Evolutionary conservation across 1,140 invertebrate species (phyloP).

Genomic region (Ephestia elutella): DNA sequence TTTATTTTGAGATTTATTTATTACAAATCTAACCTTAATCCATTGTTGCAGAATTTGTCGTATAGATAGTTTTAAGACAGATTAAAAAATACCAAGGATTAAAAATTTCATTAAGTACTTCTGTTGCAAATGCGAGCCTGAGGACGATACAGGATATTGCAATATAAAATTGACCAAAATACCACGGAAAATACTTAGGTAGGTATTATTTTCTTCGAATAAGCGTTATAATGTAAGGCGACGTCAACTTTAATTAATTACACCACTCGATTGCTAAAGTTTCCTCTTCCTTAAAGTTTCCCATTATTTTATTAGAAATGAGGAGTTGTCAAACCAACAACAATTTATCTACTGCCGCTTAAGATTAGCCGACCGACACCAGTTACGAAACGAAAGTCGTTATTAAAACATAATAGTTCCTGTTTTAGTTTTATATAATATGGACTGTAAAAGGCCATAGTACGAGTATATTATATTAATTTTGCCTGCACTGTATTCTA

Average conservation of each 20-base stretch:
- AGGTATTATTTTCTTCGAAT: constrained; percentile 1
- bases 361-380: not conserved
- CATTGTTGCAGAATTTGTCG: too few relatives aligned
- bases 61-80: too few relatives aligned
- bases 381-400: constrained; percentile 3
- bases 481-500: too few relatives aligned
- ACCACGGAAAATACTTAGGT: not conserved
- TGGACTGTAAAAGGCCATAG: not conserved
- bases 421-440: not conserved
- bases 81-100: too few relatives aligned
- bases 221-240: not conserved
- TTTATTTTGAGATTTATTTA: not conserved
- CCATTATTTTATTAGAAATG: not conserved
- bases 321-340: not conserved
- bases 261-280: not conserved
- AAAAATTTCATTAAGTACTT: too few relatives aligned
- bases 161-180: too few relatives aligned
- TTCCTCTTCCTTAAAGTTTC: constrained; percentile 3
- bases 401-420: not conserved
- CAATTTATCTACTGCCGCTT: not conserved
- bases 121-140: too few relatives aligned
- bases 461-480: too few relatives aligned
- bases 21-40: not conserved
- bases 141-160: too few relatives aligned
- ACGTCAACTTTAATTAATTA: too few relatives aligned